Base-by-base conservation (phyloP, 1,140 invertebrate species). In the Battus philenor region DNA sequence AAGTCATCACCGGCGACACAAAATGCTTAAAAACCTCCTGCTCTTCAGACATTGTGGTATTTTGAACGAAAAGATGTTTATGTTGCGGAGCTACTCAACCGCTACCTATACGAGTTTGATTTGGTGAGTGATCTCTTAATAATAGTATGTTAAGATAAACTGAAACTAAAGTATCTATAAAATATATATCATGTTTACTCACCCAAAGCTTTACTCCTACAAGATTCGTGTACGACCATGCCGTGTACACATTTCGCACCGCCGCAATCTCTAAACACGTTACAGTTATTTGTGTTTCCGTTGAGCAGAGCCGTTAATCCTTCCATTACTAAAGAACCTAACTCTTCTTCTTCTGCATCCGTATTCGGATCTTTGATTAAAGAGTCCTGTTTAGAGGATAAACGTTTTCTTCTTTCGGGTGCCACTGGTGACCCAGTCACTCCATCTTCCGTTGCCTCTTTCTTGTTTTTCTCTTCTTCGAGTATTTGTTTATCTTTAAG, bases 171-270 rank as follows among this genome's bases (percentile, higher is more conserved):
- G n/a, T n/a, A n/a, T n/a, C n/a, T n/a, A n/a, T n/a, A n/a, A n/a
- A n/a, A n/a, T n/a, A n/a, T n/a, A n/a, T n/a, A n/a, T n/a, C n/a
- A n/a, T n/a, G n/a, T n/a, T 22, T 0, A 32, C 15, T 36, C 6
- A 89, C 90, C 93, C 43, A 96, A 88, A 13, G 92, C 93, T 68
- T 93, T 91, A 47, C 90, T 91, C 12, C 96, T 89, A 81, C 95
- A 97, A 49, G 96, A 92, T 47, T 90, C 87, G 64, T 93, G 94
- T 27, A 94, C 93, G 15, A 98, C 94, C 83, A 98, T 90, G 68
- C 94, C 94, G 62, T 97, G 95, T 2, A 95, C 92, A 79, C 95
- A 96, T 46, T 95, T 92, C 2, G 96, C 95, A 20, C 96, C 97
- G 1, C 95, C 94, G 69, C 94, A 96, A 77, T 98, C 95, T 36